phyloP scores from a whole-genome alignment of 2,113 vertebrate species.

The Python bivittatus region DNA sequence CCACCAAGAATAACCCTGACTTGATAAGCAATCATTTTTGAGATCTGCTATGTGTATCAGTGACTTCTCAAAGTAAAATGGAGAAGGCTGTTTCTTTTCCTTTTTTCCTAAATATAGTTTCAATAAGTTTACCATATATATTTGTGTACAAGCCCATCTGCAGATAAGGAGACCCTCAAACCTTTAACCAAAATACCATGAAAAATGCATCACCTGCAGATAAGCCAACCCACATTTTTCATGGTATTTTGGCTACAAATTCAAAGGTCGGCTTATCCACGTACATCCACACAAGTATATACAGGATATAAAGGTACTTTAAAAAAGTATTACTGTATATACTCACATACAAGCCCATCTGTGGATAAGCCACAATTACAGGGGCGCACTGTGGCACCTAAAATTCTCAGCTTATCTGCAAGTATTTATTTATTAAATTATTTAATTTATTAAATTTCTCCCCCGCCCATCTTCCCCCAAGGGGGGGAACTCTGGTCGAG shows the following conservation, averaged over 20 bases:
- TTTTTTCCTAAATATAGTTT: neutral
- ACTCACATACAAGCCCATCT: neutral
- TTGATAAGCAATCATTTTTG: neutral
- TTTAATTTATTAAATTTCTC: too few species aligned
- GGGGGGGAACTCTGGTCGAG: too few species aligned
- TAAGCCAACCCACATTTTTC: neutral
- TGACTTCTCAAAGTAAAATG: neutral
- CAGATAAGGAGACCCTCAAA: neutral
- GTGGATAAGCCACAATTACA: neutral
- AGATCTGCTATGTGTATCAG: neutral
- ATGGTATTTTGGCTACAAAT: neutral
- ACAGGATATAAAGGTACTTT: neutral
- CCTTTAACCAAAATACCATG: neutral
- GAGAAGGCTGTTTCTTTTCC: neutral
- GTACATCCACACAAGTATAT: neutral
- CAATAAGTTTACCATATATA: neutral
- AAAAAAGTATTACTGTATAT: neutral
- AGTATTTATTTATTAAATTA: too few species aligned
- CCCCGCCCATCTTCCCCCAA: too few species aligned
- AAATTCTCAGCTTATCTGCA: neutral
- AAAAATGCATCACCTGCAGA: neutral
- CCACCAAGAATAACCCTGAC: neutral
- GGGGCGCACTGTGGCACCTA: neutral
- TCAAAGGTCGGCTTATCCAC: neutral
- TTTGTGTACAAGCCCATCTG: neutral